Percentiles rank a stretch among this genome's conserved stretches.
Evolutionary conservation across 2,797 vertebrate species (phyloP).

Genomic region (Megaceryle alcyon): DNA sequence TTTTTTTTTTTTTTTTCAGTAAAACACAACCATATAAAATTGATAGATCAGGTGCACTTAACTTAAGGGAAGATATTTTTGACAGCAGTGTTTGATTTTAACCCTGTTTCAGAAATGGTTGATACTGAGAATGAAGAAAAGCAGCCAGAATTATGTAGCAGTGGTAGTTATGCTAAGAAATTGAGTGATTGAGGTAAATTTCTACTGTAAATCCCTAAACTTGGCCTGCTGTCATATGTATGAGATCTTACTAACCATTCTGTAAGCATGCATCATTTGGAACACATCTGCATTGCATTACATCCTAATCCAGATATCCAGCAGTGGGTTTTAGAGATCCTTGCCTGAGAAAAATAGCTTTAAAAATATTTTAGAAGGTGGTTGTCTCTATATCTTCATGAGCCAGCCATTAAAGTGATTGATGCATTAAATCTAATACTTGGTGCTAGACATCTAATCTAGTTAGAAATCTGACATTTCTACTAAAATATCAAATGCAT

Average conservation of each 20-base stretch:
- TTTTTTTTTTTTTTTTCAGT: neutral
- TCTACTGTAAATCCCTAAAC: neutral
- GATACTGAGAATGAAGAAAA: neutral
- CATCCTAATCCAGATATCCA: neutral
- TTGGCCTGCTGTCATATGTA: neutral
- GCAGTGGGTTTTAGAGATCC: neutral
- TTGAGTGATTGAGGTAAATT: neutral
- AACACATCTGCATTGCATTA: neutral
- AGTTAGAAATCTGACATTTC: neutral
- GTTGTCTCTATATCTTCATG: neutral
- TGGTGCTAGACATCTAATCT: neutral
- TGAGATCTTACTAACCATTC: neutral
- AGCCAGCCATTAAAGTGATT: neutral
- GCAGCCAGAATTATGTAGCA: neutral
- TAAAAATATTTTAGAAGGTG: neutral
- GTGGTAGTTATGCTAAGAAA: neutral
- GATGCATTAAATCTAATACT: constrained; percentile 13
- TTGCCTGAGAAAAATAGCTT: neutral
- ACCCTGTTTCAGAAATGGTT: neutral
- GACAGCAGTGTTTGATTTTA: neutral
- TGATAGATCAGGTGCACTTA: neutral
- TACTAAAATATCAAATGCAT: constrained; percentile 28
- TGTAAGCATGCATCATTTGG: neutral
- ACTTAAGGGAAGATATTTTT: neutral
- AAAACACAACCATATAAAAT: neutral